Evolutionary conservation across 2,888 invertebrate genomes (phyloP), one percentile per base, ranked within the genome.

Genomic region (Leptinotarsa juncta): DNA sequence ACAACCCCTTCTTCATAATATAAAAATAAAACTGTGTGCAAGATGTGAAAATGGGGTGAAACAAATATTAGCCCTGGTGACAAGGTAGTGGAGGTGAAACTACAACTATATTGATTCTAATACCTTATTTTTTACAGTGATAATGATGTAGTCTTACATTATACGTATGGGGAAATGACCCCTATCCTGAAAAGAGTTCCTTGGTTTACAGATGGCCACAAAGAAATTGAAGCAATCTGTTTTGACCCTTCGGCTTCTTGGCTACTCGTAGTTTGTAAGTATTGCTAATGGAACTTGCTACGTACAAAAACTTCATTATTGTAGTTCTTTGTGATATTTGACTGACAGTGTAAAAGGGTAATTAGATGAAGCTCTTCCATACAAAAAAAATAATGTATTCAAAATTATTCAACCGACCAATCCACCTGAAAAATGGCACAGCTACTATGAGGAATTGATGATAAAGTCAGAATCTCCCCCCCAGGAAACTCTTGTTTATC

Each of bases 191-290:
- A 85, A 81, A 82, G 85, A 77, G 83, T 88, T 67, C 86, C 87
- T 69, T 88, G 88, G 88, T 84, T 87, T 73, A 84, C 83, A 18
- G 88, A 88, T 73, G 83, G 83, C 53, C 82, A 83, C 67, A 88
- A 88, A 82, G 73, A 88, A 53, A 90, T 94, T 74, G 90, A 93
- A 85, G 93, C 93, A 84, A 89, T 96, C 86, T 95, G 95, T 86
- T 96, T 96, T 87, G 95, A 96, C 88, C 94, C 95, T 1, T 91
- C 93, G 75, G 96, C 95, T 71, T 92, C 93, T 60, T 95, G 95
- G 94, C 88, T 94, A 42, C 88, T 95, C 32, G 90, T 92, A 79
- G 88, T 91, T 74, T 91, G 91, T 87, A 90, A 90, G 84, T 76
- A 68, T 42, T 42, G 42, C 3, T 42, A 42, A 10, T 42, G 42